Evolutionary conservation across 2,113 vertebrate genomes (phyloP), one percentile per base, ranked within the genome.

Genomic region (Bambusicola thoracicus): DNA sequence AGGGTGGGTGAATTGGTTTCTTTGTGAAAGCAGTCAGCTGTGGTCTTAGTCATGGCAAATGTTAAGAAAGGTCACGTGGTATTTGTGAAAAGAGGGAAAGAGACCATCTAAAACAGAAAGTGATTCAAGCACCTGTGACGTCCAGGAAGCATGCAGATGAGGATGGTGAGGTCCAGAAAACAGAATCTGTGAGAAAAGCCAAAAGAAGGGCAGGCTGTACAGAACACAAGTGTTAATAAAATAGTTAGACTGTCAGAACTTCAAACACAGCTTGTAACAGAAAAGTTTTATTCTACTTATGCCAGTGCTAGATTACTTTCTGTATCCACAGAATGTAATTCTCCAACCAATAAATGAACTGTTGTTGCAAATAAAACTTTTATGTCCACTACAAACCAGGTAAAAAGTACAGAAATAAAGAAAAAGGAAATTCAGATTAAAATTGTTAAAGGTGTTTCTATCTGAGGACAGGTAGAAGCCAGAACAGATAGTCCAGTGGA

Each of bases 1-100:
- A 55, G 61, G 56, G 43, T 92, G 91, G 61, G 81, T 3, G 46
- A 94, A 87, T 94, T 76, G 49, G 32, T 63, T n/a, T 41, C 59
- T 85, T 85, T 76, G 10, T 82, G 85, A 80, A 89, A 89, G 82
- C 70, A 91, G 27, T 32, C 91, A 94, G 56, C 85, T 91, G 87
- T 83, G 75, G 82, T 92, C 65, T 92, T 94, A 92, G 69, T 94
- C 76, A 87, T 7, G 30, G 56, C 49, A 78, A 46, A 87, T 69
- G 25, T 75, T 55, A 77, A 70, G 61, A 85, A 92, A 86, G 61
- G 87, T 92, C 82, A 90, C 21, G 10, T 21, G 10, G 21, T 17
- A 62, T 9, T 69, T 78, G 51, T 32, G 69, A 72, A 21, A 85
- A 41, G 30, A 69, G 8, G 29, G 30, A 82, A 62, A 81, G 18